Evolutionary conservation across 2,113 vertebrate genomes (phyloP).

Genomic region (Empidonax traillii): DNA sequence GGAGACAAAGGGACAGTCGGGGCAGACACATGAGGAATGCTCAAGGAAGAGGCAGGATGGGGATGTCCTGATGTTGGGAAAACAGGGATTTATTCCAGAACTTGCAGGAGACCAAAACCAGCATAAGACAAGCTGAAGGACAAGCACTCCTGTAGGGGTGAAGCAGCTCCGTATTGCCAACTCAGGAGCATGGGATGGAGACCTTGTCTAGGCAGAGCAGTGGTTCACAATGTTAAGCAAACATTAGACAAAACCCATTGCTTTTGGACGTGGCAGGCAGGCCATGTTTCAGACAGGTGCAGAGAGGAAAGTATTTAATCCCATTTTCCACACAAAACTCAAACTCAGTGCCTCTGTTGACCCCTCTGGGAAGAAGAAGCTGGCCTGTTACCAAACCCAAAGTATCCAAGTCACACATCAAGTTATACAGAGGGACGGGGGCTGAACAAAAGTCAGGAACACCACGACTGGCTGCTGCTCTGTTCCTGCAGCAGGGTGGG

Average conservation of each 20-base stretch:
- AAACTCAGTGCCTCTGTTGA: not conserved
- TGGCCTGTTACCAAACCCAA: not conserved
- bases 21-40: not conserved
- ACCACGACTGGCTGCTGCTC: rapidly evolving
- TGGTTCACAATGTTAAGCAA: rapidly evolving
- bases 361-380: not conserved
- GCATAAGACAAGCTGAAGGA: not conserved
- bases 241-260: not conserved
- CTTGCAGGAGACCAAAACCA: not conserved
- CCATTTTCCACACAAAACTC: not conserved
- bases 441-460: not conserved
- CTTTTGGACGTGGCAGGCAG: not conserved
- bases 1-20: not conserved
- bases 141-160: not conserved
- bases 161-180: not conserved
- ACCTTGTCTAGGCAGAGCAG: not conserved
- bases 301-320: not conserved
- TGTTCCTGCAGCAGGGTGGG: not conserved
- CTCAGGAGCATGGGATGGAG: not conserved
- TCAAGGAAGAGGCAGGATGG: not conserved
- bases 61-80: not conserved
- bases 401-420: not conserved
- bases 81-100: not conserved
- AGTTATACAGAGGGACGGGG: rapidly evolving
- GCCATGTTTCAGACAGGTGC: not conserved